Evolutionary conservation across 35 echinoderm and acorn worm species (phyloP).

Genomic region (Heliocidaris tuberculata): DNA sequence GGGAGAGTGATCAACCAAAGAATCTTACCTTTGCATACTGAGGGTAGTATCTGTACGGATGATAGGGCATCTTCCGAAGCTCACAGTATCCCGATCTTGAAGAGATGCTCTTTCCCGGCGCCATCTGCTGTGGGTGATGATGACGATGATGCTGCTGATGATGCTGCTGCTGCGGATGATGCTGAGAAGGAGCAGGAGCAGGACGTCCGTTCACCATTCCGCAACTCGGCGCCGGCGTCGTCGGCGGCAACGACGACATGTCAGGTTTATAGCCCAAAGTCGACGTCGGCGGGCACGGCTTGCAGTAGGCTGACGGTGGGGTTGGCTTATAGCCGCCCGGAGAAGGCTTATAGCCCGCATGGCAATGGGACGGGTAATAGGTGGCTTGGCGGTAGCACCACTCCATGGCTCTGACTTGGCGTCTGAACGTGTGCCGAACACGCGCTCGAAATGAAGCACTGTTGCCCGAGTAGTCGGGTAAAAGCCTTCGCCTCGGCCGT

Average conservation of each 20-base stretch:
- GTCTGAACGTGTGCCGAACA: conserved; percentile 33
- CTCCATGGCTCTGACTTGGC: conserved; percentile 28
- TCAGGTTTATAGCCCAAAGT: not conserved
- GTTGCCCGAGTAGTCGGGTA: conserved; percentile 7
- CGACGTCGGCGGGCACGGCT: conserved; percentile 7
- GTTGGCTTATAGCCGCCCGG: conserved; percentile 32
- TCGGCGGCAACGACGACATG: not conserved
- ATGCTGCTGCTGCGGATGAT: conserved; percentile 36
- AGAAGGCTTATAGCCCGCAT: conserved; percentile 44
- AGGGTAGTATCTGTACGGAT: conserved; percentile 54
- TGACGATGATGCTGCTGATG: conserved; percentile 42
- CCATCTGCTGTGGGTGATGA: conserved; percentile 41
- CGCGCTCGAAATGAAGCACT: conserved; percentile 28
- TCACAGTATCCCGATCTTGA: conserved; percentile 50
- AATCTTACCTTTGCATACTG: conserved; percentile 50
- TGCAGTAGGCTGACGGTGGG: conserved; percentile 17
- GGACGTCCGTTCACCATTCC: not conserved
- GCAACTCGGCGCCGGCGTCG: not conserved
- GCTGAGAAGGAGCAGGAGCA: conserved; percentile 16
- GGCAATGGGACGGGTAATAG: conserved; percentile 31
- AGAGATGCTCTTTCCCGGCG: conserved; percentile 24
- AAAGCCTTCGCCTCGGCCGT: conserved; percentile 7
- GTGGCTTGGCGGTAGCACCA: conserved; percentile 36
- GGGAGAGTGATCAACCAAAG: not conserved
- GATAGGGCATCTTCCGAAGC: conserved; percentile 42